These are phyloP conservation scores for Oceanites oceanicus DNA, from an alignment of 2,113 vertebrate genomes.

Conservation along the genomic window DNA sequence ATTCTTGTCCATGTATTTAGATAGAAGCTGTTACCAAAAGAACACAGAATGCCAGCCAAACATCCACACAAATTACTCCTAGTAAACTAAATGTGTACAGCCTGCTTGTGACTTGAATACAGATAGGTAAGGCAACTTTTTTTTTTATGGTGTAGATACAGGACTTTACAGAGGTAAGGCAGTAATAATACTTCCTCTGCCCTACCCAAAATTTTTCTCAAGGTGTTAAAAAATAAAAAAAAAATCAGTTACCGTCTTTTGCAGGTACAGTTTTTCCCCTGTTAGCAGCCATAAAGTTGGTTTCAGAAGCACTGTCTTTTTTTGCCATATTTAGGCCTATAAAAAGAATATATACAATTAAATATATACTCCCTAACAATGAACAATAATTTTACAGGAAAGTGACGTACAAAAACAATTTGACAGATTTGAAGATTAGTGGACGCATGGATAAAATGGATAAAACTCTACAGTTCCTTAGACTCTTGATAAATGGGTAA, in stretches of 20 bases:
- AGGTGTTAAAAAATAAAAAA: neutral
- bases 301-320: slow-evolving; percentile 61
- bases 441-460: neutral
- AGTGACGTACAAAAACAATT: neutral
- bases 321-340: slow-evolving; percentile 70
- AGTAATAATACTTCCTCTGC: neutral
- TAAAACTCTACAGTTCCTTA: neutral
- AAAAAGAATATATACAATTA: neutral
- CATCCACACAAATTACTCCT: neutral
- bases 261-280: slow-evolving; percentile 44
- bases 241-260: slow-evolving; percentile 68
- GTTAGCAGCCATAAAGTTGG: slow-evolving; percentile 36
- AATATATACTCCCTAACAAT: neutral
- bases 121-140: neutral
- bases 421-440: neutral
- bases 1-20: neutral
- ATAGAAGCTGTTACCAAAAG: neutral
- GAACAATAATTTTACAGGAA: neutral
- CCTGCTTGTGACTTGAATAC: neutral
- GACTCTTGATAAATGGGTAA: neutral
- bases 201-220: neutral
- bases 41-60: neutral
- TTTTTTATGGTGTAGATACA: neutral
- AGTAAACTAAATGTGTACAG: neutral
- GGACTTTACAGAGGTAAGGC: neutral